A percentile compares a stretch with the other conserved stretches of the same genome.
Evolutionary conservation across 2,888 invertebrate species (phyloP).

Genomic region (Perithous albicinctus): DNA sequence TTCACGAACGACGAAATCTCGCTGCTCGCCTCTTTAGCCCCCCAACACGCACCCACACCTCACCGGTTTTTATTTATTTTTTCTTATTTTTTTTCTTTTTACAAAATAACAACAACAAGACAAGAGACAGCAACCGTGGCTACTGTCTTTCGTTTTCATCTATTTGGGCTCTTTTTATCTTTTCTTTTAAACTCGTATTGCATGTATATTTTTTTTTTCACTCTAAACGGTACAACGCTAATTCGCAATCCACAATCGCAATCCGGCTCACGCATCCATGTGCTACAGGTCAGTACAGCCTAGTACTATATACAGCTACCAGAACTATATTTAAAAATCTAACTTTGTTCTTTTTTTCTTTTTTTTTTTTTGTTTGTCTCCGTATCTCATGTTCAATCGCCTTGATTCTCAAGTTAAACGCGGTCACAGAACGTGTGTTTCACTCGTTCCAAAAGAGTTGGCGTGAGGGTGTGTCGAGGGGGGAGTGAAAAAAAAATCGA

Average conservation of each 20-base stretch:
- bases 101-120: slow-evolving; percentile 56
- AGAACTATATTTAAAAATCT: slow-evolving; percentile 70
- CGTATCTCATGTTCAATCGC: slow-evolving; percentile 41
- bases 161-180: slow-evolving; percentile 49
- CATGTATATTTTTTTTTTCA: slow-evolving; percentile 64
- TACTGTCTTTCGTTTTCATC: slow-evolving; percentile 44
- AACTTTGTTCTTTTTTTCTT: slow-evolving; percentile 58
- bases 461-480: slow-evolving; percentile 20
- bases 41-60: slow-evolving; percentile 82
- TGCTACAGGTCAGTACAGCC: slow-evolving; percentile 85
- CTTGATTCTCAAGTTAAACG: slow-evolving; percentile 42
- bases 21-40: slow-evolving; percentile 69
- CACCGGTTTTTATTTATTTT: slow-evolving; percentile 72
- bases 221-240: slow-evolving; percentile 72
- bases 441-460: slow-evolving; percentile 56
- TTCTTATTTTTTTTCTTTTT: slow-evolving; percentile 39
- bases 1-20: slow-evolving; percentile 64
- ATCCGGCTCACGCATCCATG: slow-evolving; percentile 84
- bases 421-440: slow-evolving; percentile 69
- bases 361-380: slow-evolving; percentile 15
- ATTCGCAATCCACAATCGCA: slow-evolving; percentile 83
- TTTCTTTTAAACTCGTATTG: slow-evolving; percentile 65
- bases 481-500: slow-evolving; percentile 1
- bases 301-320: slow-evolving; percentile 83
- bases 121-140: slow-evolving; percentile 57